Percentiles rank a stretch among this genome's conserved stretches.
phyloP scores from a whole-genome alignment of 30 jellyfish, hydroid and myxozoan genomes.

The Aurelia sp. region DNA sequence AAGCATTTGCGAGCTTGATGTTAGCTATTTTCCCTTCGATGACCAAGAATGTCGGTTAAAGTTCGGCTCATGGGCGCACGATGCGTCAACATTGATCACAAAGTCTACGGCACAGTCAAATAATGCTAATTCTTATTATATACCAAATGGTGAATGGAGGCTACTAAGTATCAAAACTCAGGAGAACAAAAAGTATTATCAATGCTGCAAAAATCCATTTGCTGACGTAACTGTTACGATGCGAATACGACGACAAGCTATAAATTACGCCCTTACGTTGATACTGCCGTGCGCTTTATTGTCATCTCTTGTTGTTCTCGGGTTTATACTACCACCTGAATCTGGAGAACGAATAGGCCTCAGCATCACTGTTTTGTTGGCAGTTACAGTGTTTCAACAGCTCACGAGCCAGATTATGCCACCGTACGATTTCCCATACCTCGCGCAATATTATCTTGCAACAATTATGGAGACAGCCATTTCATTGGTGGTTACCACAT shows the following conservation, averaged over 20 bases:
- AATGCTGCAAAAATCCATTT: constrained; percentile 75
- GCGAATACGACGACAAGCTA: constrained; percentile 63
- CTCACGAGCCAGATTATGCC: constrained; percentile 86
- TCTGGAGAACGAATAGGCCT: constrained; percentile 84
- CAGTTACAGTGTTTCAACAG: constrained; percentile 87
- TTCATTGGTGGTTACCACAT: constrained; percentile 69
- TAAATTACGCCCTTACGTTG: constrained; percentile 61
- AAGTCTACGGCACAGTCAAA: constrained; percentile 23
- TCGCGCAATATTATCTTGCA: constrained; percentile 82
- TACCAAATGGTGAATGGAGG: constrained; percentile 82
- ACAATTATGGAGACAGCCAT: constrained; percentile 76
- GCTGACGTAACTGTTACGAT: constrained; percentile 75
- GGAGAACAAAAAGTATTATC: constrained; percentile 60
- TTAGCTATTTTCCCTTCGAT: constrained; percentile 83
- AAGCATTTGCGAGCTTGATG: constrained; percentile 76
- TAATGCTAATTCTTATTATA: constrained; percentile 47
- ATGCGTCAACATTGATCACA: constrained; percentile 60
- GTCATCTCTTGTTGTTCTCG: constrained; percentile 75
- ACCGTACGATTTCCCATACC: constrained; percentile 80
- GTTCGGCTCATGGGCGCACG: constrained; percentile 90
- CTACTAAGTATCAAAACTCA: constrained; percentile 45
- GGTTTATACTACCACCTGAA: constrained; percentile 84
- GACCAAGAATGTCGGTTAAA: constrained; percentile 78
- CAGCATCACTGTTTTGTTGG: constrained; percentile 71
- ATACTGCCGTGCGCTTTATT: constrained; percentile 81